Evolutionary conservation across 2,888 invertebrate species (phyloP), one percentile per base, ranked within the genome.

Genomic region (Parasteatoda lunata): DNA sequence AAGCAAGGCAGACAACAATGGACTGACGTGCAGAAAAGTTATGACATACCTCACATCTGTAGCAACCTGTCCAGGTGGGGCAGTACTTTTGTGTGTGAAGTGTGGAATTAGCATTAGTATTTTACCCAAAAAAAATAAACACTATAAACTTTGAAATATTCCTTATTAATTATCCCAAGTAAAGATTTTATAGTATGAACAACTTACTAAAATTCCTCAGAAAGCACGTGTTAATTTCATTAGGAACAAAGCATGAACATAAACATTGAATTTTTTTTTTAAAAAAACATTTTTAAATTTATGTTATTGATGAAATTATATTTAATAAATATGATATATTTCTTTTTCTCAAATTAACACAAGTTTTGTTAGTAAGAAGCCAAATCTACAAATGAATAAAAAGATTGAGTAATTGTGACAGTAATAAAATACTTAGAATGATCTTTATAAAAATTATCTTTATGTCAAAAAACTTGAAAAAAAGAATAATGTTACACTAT

Each of bases 31-130:
- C 88, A 81, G 64, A 81, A 73, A 84, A 70, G 79, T 80, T 70
- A 78, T 66, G 72, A 88, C 88, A 87, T 90, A 90, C 90, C 89
- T 89, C 77, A 90, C 89, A 85, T 90, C 90, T 80, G 89, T 89
- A 68, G 90, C 89, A 79, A 90, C 89, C 84, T 89, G 89, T 88
- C 90, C 90, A 85, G 89, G 89, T 71, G 90, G 90, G 76, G 90
- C 90, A 85, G 87, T 89, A 89, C 89, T 89, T 89, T 89, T 87
- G 85, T 84, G 80, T 87, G 83, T 83, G 84, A 82, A 88, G 88
- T 88, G 88, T 85, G 85, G 77, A 88, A 88, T 88, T 80, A 88
- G 77, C 78, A 84, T 88, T 82, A 88, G 85, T 81, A 82, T 80
- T 81, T 85, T 51, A 82, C 81, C 75, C 88, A 88, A 8, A 66